A percentile compares a stretch with the other conserved stretches of the same genome.
phyloP scores from a whole-genome alignment of 1,140 invertebrate species.

The Grapholita molesta region DNA sequence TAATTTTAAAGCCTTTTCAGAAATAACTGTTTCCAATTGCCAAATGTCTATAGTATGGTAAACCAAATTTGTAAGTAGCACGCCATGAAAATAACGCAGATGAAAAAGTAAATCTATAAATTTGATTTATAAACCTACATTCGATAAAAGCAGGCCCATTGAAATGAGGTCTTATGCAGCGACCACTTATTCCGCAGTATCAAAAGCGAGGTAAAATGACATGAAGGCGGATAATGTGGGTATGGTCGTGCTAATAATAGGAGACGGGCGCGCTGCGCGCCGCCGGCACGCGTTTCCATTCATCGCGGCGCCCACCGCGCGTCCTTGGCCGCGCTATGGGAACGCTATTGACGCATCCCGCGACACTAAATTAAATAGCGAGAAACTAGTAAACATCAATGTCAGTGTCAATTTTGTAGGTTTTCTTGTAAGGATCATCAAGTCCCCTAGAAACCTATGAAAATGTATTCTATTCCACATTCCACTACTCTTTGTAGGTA shows the following conservation, averaged over 20 bases:
- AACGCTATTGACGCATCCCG: conserved; percentile 56
- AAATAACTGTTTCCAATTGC: too few relatives aligned
- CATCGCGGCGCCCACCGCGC: conserved; percentile 43
- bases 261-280: conserved; percentile 41
- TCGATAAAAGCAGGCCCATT: not conserved
- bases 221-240: not conserved
- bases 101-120: too few relatives aligned
- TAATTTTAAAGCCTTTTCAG: too few relatives aligned
- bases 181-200: not conserved
- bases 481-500: too few relatives aligned
- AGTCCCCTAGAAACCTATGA: too few relatives aligned
- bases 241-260: conserved; percentile 50
- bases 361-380: conserved; percentile 20
- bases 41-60: too few relatives aligned
- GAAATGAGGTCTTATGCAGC: too few relatives aligned
- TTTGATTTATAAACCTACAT: not conserved
- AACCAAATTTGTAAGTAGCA: too few relatives aligned
- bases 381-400: not conserved
- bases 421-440: not conserved
- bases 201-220: not conserved
- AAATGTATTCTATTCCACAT: too few relatives aligned
- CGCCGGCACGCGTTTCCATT: conserved; percentile 60
- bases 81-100: too few relatives aligned
- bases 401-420: not conserved
- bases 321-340: conserved; percentile 49